Evolutionary conservation across 2,888 invertebrate species (phyloP), one percentile per base, ranked within the genome.

Genomic region (Crematogaster levior): DNA sequence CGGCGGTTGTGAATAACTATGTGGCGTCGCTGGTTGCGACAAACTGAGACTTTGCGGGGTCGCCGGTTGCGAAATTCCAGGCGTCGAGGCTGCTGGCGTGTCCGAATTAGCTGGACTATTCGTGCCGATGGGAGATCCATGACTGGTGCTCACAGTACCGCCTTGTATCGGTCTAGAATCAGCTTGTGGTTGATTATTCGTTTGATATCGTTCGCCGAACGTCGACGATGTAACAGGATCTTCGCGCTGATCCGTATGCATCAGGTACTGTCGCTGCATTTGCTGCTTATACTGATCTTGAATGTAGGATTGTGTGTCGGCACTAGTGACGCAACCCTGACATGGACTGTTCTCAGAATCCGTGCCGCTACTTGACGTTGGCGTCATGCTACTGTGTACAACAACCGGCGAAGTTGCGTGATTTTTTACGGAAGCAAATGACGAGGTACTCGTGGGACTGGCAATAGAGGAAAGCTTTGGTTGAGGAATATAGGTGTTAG

Each of bases 121-220:
- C 10, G 95, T 95, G 88, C 90, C 96, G 3, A 96, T 95, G 0
- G 97, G 97, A 65, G 97, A 97, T 53, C 97, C 97, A 90, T 97
- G 97, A 93, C 97, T 98, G 0, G 98, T 98, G 89, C 97, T 98
- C 12, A 98, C 97, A 0, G 97, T 97, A 0, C 97, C 98, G 6
- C 97, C 98, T 93, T 98, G 98, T 83, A 97, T 97, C 0, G 98
- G 98, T 90, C 97, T 95, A 40, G 96, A 95, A 90, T 97, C 97
- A 10, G 96, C 95, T 34, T 95, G 95, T 92, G 93, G 95, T 60
- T 90, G 90, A 80, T 95, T 94, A 24, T 24, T 68, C 65, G 94
- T 95, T 53, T 93, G 93, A 72, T 94, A 95, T 86, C 96, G 95
- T 51, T 97, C 97, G 1, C 95, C 95, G 86, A 95, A 96, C 6